phyloP scores from a whole-genome alignment of 2,113 vertebrate genomes.

The Cygnus buccinator region DNA sequence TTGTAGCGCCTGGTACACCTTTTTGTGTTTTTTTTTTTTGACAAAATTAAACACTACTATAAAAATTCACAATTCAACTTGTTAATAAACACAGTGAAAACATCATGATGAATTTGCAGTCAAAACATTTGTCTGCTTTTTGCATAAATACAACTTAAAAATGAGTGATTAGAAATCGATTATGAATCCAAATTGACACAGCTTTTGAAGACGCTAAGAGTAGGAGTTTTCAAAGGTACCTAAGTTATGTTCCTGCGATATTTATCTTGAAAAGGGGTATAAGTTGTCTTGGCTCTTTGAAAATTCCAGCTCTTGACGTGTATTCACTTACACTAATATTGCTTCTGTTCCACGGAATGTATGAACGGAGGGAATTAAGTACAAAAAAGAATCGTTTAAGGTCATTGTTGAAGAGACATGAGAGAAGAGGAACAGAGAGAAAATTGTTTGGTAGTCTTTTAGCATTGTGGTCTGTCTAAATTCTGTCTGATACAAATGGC shows the following conservation, averaged over 20 bases:
- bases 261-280: not conserved
- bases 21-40: not conserved
- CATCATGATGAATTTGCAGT: not conserved
- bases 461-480: not conserved
- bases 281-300: not conserved
- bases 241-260: not conserved
- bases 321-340: not conserved
- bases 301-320: not conserved
- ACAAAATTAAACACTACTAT: not conserved
- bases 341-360: not conserved
- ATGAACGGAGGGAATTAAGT: not conserved
- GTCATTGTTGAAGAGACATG: not conserved
- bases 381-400: not conserved
- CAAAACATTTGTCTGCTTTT: not conserved
- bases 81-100: not conserved
- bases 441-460: not conserved
- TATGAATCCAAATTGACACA: not conserved
- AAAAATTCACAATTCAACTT: not conserved
- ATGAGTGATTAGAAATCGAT: not conserved
- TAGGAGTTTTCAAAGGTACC: not conserved
- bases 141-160: not conserved
- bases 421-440: not conserved
- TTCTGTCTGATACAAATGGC: not conserved
- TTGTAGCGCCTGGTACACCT: not conserved
- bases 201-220: not conserved